Evolutionary conservation across 2,797 vertebrate species (phyloP).

Genomic region (Chloroceryle amazona): DNA sequence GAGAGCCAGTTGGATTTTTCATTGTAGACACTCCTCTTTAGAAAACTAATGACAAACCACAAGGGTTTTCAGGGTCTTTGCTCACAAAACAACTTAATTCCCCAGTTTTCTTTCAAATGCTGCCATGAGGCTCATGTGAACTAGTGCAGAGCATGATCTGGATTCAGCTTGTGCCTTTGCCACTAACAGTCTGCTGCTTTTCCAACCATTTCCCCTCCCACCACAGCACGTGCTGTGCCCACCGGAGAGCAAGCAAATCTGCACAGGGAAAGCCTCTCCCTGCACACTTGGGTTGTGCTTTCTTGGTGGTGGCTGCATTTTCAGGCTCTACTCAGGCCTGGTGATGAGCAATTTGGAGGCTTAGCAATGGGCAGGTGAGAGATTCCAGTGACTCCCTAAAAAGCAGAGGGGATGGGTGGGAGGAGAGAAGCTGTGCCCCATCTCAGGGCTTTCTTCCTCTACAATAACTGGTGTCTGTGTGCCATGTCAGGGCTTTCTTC

Average conservation of each 20-base stretch:
- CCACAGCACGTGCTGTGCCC: accelerated
- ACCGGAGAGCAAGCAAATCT: background rate
- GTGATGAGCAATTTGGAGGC: background rate
- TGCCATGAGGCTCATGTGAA: accelerated
- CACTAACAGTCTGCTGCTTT: background rate
- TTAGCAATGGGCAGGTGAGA: background rate
- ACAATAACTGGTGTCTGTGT: background rate
- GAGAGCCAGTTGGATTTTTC: background rate
- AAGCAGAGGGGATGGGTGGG: background rate
- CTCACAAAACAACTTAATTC: background rate
- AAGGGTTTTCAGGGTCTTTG: background rate
- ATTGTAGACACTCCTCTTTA: background rate
- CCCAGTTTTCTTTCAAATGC: background rate
- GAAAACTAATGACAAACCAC: background rate
- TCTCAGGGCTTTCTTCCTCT: background rate
- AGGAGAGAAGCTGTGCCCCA: background rate
- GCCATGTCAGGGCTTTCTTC: background rate
- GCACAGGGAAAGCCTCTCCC: no score
- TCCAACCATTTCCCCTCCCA: background rate
- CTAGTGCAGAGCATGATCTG: background rate
- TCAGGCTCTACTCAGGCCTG: background rate
- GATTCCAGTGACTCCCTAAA: background rate
- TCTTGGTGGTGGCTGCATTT: background rate
- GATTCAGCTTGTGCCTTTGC: background rate
- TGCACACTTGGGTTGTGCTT: accelerated